A percentile compares a stretch with the other conserved stretches of the same genome.
Evolutionary conservation across 2,888 invertebrate species (phyloP).

Genomic region (Hypselothyrea guttata): DNA sequence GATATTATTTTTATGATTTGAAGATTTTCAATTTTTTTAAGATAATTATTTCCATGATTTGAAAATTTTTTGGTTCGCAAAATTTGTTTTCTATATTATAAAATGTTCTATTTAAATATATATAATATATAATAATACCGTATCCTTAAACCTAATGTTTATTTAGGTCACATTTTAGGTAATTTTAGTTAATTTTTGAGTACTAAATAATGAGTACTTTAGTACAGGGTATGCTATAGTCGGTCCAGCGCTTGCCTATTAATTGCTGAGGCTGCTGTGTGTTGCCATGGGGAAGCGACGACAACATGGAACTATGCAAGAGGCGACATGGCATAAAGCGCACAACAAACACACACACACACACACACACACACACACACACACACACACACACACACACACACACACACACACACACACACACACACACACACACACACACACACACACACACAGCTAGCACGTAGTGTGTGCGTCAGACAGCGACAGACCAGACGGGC

Average conservation of each 20-base stretch:
- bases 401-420: conserved; percentile 4
- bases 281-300: conserved; percentile 53
- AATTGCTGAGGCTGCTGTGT: conserved; percentile 22
- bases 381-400: conserved; percentile 28
- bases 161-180: too few species aligned
- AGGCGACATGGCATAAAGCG: conserved; percentile 58
- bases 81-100: too few species aligned
- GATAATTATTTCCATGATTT: too few species aligned
- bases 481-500: conserved; percentile 2
- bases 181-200: too few species aligned
- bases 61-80: too few species aligned
- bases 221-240: background rate
- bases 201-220: too few species aligned
- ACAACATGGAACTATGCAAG: conserved; percentile 68
- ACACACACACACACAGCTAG: conserved; percentile 11
- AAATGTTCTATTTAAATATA: too few species aligned
- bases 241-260: too few species aligned
- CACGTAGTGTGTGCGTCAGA: conserved; percentile 27
- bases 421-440: conserved; percentile 28
- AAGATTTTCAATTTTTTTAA: too few species aligned
- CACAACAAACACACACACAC: conserved; percentile 36
- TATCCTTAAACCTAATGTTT: too few species aligned
- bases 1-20: too few species aligned
- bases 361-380: conserved; percentile 19
- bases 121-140: too few species aligned